Conservation (phyloP, 37 sponge, comb jelly and placozoan species). For the Mnemiopsis leidyi region DNA sequence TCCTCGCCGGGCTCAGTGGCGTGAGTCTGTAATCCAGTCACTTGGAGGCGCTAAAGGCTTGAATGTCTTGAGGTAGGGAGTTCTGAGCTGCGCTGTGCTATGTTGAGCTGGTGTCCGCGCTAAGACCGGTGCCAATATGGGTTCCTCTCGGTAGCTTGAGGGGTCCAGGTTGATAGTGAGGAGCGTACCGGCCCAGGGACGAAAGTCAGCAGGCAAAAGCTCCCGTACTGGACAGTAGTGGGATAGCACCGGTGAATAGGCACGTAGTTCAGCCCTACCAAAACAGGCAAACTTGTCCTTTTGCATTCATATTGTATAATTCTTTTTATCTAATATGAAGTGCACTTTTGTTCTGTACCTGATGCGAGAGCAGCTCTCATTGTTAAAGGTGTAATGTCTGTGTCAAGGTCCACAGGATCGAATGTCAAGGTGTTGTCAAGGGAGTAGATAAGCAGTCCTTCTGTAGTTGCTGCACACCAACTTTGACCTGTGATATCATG, state of each 20-base stretch:
- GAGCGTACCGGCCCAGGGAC: slow-evolving; percentile 90
- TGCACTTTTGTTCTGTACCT: neutral
- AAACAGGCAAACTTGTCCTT: slow-evolving; percentile 76
- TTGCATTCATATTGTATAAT: neutral
- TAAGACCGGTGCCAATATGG: slow-evolving; percentile 96
- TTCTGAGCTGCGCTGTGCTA: slow-evolving; percentile 83
- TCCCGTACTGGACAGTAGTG: slow-evolving; percentile 88
- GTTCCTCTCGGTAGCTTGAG: slow-evolving; percentile 70
- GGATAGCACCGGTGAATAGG: slow-evolving; percentile 96
- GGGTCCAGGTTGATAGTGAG: slow-evolving; percentile 99
- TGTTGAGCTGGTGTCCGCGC: slow-evolving; percentile 95
- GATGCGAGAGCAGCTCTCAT: slow-evolving; percentile 67
- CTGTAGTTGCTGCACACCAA: slow-evolving; percentile 91
- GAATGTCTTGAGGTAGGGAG: slow-evolving; percentile 95
- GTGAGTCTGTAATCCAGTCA: slow-evolving; percentile 87
- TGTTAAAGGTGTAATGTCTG: slow-evolving; percentile 78
- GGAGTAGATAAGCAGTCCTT: slow-evolving; percentile 90
- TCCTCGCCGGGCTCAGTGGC: slow-evolving; percentile 82
- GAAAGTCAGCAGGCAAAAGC: slow-evolving; percentile 98
- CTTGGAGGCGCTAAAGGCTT: slow-evolving; percentile 67
- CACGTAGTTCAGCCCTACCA: slow-evolving; percentile 80
- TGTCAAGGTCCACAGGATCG: slow-evolving; percentile 84
- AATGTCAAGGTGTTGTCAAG: slow-evolving; percentile 77
- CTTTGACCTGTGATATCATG: slow-evolving; percentile 71
- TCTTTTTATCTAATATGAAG: neutral